phyloP scores from a whole-genome alignment of 2,888 invertebrate species.

The Geotrupes spiniger region DNA sequence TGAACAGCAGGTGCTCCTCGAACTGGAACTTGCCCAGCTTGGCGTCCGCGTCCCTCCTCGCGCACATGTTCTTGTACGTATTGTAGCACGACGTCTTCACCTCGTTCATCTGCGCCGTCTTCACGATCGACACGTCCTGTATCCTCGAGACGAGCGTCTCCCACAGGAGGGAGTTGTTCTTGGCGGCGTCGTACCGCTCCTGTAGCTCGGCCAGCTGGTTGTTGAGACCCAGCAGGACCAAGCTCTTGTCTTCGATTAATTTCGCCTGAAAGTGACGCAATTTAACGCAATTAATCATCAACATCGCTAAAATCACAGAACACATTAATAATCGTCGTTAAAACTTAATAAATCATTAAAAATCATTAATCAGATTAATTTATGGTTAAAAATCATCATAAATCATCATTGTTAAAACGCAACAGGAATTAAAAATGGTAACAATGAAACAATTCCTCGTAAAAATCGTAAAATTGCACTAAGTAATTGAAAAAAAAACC shows the following conservation, averaged over 20 bases:
- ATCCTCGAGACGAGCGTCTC: conserved; percentile 42
- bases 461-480: no score
- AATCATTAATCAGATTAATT: no score
- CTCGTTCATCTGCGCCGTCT: conserved; percentile 17
- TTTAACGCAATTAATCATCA: no score
- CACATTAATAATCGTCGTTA: no score
- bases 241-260: conserved; percentile 60
- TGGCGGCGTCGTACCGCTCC: conserved; percentile 59
- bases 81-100: conserved; percentile 21
- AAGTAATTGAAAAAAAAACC: no score
- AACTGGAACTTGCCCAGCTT: conserved; percentile 10
- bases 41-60: conserved; percentile 9
- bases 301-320: no score
- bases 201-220: conserved; percentile 61
- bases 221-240: conserved; percentile 62
- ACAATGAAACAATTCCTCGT: no score
- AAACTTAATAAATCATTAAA: no score
- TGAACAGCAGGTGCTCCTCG: conserved; percentile 23
- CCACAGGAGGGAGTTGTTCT: conserved; percentile 60
- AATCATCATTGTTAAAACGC: no score
- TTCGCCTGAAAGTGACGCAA: conserved; percentile 33
- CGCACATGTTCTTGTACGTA: conserved; percentile 25
- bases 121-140: conserved; percentile 11
- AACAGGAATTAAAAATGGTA: no score
- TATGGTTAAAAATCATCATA: no score